Base-by-base conservation (phyloP, 2,113 vertebrate genomes). In the Gambusia holbrooki region DNA sequence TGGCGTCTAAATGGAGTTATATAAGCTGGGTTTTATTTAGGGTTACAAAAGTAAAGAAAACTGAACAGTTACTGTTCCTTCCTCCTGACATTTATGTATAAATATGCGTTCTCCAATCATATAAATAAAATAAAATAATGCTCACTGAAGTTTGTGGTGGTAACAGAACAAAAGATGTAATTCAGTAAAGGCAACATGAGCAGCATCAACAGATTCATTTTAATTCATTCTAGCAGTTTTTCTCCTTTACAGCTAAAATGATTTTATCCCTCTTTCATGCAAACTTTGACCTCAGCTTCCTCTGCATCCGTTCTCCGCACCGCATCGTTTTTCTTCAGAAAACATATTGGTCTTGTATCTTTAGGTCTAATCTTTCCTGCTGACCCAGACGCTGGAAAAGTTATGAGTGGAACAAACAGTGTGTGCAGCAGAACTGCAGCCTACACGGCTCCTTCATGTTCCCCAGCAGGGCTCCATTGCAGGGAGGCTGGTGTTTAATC, bases 401-500 rank as follows among this genome's bases (percentile, higher is more conserved):
- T 62, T 78, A 54, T 62, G 60, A 62, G 58, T 33, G 63, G 29
- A 74, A 27, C 7, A 4, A 22, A 67, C 17, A 71, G 74, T 67
- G 78, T 51, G 3, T 62, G 82, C 37, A 83, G 80, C 76, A 76
- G 85, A 78, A 78, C 62, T 48, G 9, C 65, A 71, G 72, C 27
- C n/a, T 77, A 42, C 54, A 25, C 48, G 67, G 67, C 79, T 88
- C 62, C 87, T 91, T 85, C 61, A 88, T 77, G 81, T 79, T 82
- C 71, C 87, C 81, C 76, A 79, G 32, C 51, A 58, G 65, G 77
- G 69, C n/a, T 63, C 29, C 81, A 84, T 85, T 79, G 71, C 72
- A 69, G 79, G 60, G 88, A 84, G 81, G 29, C 84, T 51, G 86
- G 58, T 92, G 91, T 92, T 93, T 91, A 91, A 93, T 93, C 92